Base-by-base conservation (phyloP, 1,140 invertebrate genomes). In the Saccostrea cuccullata region DNA sequence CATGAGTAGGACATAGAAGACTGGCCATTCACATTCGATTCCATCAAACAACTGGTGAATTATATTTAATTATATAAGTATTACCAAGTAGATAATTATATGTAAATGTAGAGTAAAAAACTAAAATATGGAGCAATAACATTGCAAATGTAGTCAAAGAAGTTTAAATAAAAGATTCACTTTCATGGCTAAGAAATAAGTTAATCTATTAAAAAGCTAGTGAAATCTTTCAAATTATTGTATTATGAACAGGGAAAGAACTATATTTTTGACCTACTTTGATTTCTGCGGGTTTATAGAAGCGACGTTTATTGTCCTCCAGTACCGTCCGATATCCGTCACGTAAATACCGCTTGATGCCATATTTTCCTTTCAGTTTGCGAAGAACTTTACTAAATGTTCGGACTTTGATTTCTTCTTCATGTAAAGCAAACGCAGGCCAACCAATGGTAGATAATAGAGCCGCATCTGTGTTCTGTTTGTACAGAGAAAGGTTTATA, bases 391-490 rank as follows among this genome's bases (percentile, higher is more conserved):
- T 99, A 6, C 96, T 95, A 94, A 99, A 98, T 0, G 99, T 99
- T 93, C 97, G 96, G 84, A 96, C 96, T 85, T 98, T 98, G 0
- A 99, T 94, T n/a, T 89, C 95, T 92, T 98, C 97, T 95, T 99
- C 98, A 92, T 99, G 99, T 15, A 98, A 99, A 0, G 98, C 98
- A 96, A 99, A 99, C 6, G 98, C 98, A 55, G 99, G 99, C 96
- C 98, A 99, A 17, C 98, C 98, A 91, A 99, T 97, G 1, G 98
- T 98, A 13, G 98, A 96, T 40, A 99, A 93, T 20, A 99, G 95
- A 11, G 98, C 97, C 6, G 97, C 97, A 96, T 99, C 98, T 13
- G 98, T 98, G 91, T 96, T 96, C 95, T 96, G 92, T 84, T 64
- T 64, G 58, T 20, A n/a, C 11, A 30, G 30, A 77, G 26, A 77